Evolutionary conservation across 2,888 invertebrate genomes (phyloP).

Genomic region (Mesorhabditis belari): DNA sequence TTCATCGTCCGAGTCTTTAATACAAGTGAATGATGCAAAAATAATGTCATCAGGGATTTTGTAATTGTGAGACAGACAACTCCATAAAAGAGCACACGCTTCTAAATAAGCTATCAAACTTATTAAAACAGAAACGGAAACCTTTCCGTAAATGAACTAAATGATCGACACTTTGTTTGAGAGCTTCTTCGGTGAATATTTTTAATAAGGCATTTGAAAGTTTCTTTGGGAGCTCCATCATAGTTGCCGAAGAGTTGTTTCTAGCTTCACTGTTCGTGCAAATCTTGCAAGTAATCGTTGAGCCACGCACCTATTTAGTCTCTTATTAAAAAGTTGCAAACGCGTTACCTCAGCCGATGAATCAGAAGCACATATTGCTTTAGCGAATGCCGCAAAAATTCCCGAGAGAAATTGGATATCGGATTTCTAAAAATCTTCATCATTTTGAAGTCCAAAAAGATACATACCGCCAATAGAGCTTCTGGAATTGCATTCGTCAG

Average conservation of each 20-base stretch:
- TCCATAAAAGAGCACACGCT: not conserved
- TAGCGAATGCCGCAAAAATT: too few species aligned
- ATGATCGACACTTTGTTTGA: not conserved
- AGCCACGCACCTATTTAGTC: not conserved
- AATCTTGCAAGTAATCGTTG: not conserved
- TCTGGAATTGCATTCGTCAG: too few species aligned
- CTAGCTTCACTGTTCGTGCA: not conserved
- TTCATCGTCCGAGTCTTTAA: not conserved
- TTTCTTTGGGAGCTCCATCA: not conserved
- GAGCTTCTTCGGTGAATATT: not conserved
- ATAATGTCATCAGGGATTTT: not conserved
- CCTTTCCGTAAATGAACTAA: not conserved
- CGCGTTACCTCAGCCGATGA: too few species aligned
- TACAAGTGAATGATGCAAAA: not conserved
- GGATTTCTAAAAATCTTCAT: too few species aligned
- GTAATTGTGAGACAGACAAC: not conserved
- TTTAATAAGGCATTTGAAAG: not conserved
- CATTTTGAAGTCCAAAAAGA: too few species aligned
- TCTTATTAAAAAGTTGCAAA: too few species aligned
- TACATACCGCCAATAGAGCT: too few species aligned
- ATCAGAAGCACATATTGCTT: too few species aligned
- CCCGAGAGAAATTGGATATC: too few species aligned
- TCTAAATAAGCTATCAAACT: not conserved
- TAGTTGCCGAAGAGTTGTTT: not conserved
- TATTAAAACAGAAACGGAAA: not conserved